Evolutionary conservation across 35 echinoderm and acorn worm genomes (phyloP).

Genomic region (Chiridota heheva): DNA sequence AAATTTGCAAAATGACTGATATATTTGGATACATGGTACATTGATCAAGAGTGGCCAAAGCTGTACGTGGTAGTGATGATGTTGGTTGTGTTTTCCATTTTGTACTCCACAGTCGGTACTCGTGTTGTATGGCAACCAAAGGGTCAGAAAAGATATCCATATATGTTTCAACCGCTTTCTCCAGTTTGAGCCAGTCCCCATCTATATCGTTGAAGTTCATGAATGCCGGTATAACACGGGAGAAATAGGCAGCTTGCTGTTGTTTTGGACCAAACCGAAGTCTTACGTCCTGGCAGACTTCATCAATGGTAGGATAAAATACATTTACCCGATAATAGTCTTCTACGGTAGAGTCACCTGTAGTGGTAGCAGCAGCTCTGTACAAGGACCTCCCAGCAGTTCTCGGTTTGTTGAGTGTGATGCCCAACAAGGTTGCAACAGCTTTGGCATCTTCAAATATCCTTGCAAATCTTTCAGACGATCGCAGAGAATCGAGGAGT

Average conservation of each 20-base stretch:
- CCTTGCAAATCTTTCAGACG: neutral
- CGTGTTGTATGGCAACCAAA: neutral
- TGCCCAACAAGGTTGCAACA: neutral
- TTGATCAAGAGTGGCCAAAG: conserved; percentile 2
- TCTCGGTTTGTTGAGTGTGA: neutral
- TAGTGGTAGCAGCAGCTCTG: neutral
- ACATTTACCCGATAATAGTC: neutral
- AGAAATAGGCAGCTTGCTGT: conserved; percentile 1
- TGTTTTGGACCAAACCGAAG: neutral
- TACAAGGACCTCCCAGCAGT: neutral
- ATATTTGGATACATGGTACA: conserved; percentile 5
- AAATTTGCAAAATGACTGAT: conserved; percentile 3
- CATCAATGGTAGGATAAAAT: neutral
- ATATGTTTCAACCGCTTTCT: conserved; percentile 3
- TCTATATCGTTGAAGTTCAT: conserved; percentile 15
- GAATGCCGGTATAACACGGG: conserved; percentile 17
- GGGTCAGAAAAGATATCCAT: conserved; percentile 8
- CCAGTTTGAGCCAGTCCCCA: conserved; percentile 20
- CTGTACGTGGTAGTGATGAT: neutral
- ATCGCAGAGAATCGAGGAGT: neutral
- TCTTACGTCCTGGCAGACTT: neutral
- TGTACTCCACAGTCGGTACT: no score
- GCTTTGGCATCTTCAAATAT: neutral
- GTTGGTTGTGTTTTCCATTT: neutral
- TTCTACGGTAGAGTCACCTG: neutral